Evolutionary conservation across 2,888 invertebrate genomes (phyloP).

Genomic region (Sycophila texana): DNA sequence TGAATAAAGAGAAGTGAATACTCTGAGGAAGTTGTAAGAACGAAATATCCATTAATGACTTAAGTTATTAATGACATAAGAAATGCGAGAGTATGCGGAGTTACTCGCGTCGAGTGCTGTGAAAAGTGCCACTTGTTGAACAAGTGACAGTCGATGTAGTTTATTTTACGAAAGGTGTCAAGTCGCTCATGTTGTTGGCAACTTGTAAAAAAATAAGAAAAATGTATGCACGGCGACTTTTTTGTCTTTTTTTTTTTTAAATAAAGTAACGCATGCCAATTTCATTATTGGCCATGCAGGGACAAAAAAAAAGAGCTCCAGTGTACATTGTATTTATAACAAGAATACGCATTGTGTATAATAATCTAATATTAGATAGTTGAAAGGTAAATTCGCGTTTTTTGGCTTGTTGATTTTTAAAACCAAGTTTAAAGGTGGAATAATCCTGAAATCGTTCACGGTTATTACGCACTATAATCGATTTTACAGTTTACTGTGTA

Average conservation of each 20-base stretch:
- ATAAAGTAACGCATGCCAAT: too few relatives aligned
- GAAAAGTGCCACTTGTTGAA: slow-evolving; percentile 48
- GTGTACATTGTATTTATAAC: slow-evolving; percentile 49
- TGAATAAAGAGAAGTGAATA: slow-evolving; percentile 94
- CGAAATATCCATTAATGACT: slow-evolving; percentile 30
- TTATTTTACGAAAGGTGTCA: slow-evolving; percentile 37
- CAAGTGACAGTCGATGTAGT: slow-evolving; percentile 48
- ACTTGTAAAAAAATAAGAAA: slow-evolving; percentile 23
- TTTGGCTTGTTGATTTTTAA: slow-evolving; percentile 38
- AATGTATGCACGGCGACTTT: slow-evolving; percentile 6
- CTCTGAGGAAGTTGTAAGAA: slow-evolving; percentile 1
- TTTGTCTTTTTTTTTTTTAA: not conserved
- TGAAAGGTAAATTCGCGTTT: slow-evolving; percentile 15
- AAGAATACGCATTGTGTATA: slow-evolving; percentile 25
- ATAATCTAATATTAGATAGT: slow-evolving; percentile 3
- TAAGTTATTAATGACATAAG: slow-evolving; percentile 35
- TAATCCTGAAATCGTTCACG: slow-evolving; percentile 8
- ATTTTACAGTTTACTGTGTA: slow-evolving; percentile 33
- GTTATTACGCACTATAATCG: slow-evolving; percentile 24
- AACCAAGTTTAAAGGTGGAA: not conserved
- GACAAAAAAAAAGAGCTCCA: not conserved
- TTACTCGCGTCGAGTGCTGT: slow-evolving; percentile 43
- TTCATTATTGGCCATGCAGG: too few relatives aligned
- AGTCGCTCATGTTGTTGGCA: slow-evolving; percentile 34
- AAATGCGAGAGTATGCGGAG: slow-evolving; percentile 22